A percentile compares a stretch with the other conserved stretches of the same genome.
These are phyloP conservation scores for Grus americana DNA, from an alignment of 2,113 vertebrate genomes.

Conservation along the genomic window DNA sequence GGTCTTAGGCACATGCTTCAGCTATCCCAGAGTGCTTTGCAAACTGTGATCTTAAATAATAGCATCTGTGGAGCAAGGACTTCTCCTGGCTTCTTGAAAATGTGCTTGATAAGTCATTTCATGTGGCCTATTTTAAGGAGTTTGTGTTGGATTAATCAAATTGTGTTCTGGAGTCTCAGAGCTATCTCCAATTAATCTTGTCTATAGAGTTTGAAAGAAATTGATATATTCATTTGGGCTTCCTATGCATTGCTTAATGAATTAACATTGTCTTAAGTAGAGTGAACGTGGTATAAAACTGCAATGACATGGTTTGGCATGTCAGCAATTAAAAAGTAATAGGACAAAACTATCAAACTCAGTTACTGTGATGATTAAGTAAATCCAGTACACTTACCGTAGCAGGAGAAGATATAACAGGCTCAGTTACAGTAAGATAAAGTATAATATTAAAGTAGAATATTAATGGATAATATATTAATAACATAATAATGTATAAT, in stretches of 20 bases:
- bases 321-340: not conserved
- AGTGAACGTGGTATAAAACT: not conserved
- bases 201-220: not conserved
- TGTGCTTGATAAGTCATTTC: not conserved
- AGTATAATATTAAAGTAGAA: not conserved
- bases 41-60: not conserved
- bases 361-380: not conserved
- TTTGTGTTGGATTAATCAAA: not conserved
- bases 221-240: not conserved
- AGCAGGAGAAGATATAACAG: not conserved
- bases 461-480: no score
- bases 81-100: not conserved
- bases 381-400: not conserved
- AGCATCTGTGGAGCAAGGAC: not conserved
- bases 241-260: not conserved
- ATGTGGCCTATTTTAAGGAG: not conserved
- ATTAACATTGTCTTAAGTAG: not conserved
- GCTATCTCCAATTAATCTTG: not conserved
- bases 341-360: not conserved
- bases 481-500: no score
- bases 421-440: not conserved
- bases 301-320: not conserved
- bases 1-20: not conserved
- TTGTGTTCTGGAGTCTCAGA: not conserved
- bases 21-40: not conserved